Base-by-base conservation (phyloP, 2,888 invertebrate genomes). In the Ferdinandea cuprea region DNA sequence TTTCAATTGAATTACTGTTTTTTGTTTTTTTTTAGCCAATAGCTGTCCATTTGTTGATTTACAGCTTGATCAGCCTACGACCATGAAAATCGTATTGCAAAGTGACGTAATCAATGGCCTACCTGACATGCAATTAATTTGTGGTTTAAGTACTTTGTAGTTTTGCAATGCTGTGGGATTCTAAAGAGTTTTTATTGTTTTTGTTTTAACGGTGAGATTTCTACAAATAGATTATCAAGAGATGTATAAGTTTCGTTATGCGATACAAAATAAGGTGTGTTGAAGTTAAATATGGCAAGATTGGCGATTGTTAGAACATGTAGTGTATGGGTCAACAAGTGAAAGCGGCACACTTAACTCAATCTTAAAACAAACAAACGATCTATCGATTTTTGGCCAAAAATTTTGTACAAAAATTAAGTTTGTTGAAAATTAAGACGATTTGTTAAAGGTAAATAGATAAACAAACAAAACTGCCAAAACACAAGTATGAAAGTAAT, bases 101-200 rank as follows among this genome's bases (percentile, higher is more conserved):
- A 40, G 13, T 58, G 69, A 59, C 58, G 69, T 48, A 30, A 50
- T 46, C 32, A 21, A 46, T 44, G 30, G 7, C 17, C 2, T 42
- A 30, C 17, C 13, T 30, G 15, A 9, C 30, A 42, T 17, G 28
- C 15, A 28, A 25, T 58, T 58, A 58, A 17, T 58, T 32, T 42
- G 11, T 42, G 3, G n/a, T n/a, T n/a, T 3, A 58, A 28, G 25
- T 25, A 25, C 25, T 25, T 42, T 21, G n/a, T 56, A 13, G 21
- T 9, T 0, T 13, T 21, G 13, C 13, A 13, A 25, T 6, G 9
- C 4, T n/a, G 40, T 17, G 15, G 17, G 15, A 17, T 40, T 28
- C 28, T 58, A 11, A 5, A n/a, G 11, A 2, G 6, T 3, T 0
- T 17, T n/a, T 25, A 35, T 11, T 35, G 0, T 3, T 11, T 35